Percentiles rank a stretch among this genome's conserved stretches.
Conservation (phyloP, 35 echinoderm and acorn worm genomes). For the Acanthaster planci region DNA sequence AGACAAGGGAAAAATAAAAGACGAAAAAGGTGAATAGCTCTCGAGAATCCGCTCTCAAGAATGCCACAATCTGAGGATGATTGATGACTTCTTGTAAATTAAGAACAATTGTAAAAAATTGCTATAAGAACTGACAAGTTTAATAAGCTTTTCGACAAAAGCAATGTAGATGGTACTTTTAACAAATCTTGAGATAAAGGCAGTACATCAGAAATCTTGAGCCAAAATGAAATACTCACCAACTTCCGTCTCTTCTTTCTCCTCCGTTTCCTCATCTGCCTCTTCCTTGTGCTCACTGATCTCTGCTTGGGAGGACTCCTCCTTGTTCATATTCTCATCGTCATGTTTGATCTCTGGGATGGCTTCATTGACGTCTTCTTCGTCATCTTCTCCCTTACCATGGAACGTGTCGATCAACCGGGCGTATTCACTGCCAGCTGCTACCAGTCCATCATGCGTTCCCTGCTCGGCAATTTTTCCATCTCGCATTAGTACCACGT, state of each 20-base stretch:
- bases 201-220: no score
- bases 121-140: no score
- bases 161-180: no score
- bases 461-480: slow-evolving; percentile 77
- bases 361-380: slow-evolving; percentile 49
- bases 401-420: slow-evolving; percentile 75
- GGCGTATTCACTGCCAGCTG: slow-evolving; percentile 62
- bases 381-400: slow-evolving; percentile 62
- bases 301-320: slow-evolving; percentile 6
- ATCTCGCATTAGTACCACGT: slow-evolving; percentile 69
- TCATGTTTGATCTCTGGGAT: slow-evolving; percentile 5
- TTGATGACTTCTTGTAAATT: no score
- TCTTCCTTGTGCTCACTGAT: background rate
- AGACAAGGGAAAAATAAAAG: background rate
- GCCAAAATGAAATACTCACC: background rate
- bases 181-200: no score
- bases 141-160: no score
- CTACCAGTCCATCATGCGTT: slow-evolving; percentile 69
- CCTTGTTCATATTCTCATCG: slow-evolving; percentile 16
- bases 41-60: no score
- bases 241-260: slow-evolving; percentile 19
- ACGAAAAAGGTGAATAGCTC: no score
- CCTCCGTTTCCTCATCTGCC: background rate
- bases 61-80: no score
- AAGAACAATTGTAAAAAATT: no score